phyloP scores from a whole-genome alignment of 2,797 vertebrate species.

The Botia almorhae region DNA sequence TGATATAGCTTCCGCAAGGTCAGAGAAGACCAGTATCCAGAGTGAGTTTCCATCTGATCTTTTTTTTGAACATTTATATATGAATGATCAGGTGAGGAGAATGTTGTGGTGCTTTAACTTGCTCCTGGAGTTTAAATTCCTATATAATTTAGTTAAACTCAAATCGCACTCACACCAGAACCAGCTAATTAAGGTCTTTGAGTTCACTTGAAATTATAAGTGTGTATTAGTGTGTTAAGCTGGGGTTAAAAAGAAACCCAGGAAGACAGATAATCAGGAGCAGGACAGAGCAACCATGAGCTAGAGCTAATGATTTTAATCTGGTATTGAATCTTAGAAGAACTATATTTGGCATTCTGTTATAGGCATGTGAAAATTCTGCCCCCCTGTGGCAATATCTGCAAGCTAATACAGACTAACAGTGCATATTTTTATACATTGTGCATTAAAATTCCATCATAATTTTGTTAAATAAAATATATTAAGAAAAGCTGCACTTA shows the following conservation, averaged over 20 bases:
- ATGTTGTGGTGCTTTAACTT: neutral
- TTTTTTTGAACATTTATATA: too few species aligned
- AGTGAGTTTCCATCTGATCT: constrained; percentile 60
- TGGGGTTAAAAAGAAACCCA: neutral
- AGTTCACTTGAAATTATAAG: neutral
- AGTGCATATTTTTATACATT: neutral
- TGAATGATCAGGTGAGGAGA: too few species aligned
- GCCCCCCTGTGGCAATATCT: neutral
- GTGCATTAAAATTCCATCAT: neutral
- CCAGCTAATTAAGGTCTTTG: neutral
- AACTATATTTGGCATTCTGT: neutral
- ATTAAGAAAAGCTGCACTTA: too few species aligned
- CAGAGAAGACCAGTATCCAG: constrained; percentile 9
- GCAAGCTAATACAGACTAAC: neutral
- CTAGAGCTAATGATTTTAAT: neutral
- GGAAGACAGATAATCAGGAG: neutral
- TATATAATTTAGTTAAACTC: constrained; percentile 11
- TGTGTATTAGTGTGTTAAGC: neutral
- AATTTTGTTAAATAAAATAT: too few species aligned
- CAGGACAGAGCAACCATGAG: neutral
- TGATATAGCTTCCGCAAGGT: neutral
- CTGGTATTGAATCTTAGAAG: neutral
- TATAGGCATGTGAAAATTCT: neutral
- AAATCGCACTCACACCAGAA: neutral
- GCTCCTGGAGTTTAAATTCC: neutral